These are phyloP conservation scores for Drosophila kokeensis DNA, from an alignment of 2,888 invertebrate species.

Conservation along the genomic window DNA sequence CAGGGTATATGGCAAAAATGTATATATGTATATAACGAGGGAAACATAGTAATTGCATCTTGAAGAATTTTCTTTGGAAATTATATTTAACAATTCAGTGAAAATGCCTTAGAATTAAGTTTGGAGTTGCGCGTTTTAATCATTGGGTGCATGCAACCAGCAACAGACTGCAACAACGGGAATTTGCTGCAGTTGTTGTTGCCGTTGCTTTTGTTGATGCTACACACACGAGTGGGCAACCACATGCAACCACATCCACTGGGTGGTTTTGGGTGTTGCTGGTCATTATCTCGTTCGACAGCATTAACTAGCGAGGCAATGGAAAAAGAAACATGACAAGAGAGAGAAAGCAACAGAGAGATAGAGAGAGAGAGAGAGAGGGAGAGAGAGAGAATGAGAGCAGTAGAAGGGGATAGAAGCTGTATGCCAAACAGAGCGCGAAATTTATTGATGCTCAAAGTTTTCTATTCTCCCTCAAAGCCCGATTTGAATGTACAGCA, in stretches of 20 bases:
- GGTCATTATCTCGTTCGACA: slow-evolving; percentile 71
- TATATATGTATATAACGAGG: slow-evolving; percentile 31
- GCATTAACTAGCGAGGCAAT: slow-evolving; percentile 60
- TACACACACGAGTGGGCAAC: slow-evolving; percentile 61
- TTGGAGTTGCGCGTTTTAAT: slow-evolving; percentile 72
- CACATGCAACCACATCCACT: slow-evolving; percentile 46
- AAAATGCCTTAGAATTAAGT: slow-evolving; percentile 77
- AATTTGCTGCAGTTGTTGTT: slow-evolving; percentile 48
- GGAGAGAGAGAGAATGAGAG: neutral
- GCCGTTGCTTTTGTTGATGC: slow-evolving; percentile 14
- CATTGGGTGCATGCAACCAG: slow-evolving; percentile 74
- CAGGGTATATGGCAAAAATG: slow-evolving; percentile 18
- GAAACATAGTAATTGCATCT: slow-evolving; percentile 68
- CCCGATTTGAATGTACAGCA: slow-evolving; percentile 16
- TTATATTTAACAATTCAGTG: slow-evolving; percentile 77
- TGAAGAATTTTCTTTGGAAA: slow-evolving; percentile 70
- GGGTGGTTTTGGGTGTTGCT: slow-evolving; percentile 68
- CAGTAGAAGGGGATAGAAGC: neutral
- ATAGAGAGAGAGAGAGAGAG: neutral
- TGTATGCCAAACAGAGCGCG: slow-evolving; percentile 55
- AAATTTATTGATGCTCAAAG: slow-evolving; percentile 41
- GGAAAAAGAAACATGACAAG: slow-evolving; percentile 4
- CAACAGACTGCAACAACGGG: slow-evolving; percentile 54
- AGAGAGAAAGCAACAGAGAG: neutral
- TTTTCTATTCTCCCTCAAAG: slow-evolving; percentile 23